These are phyloP conservation scores for Drosophila guanche DNA, from an alignment of 1,140 invertebrate species.

Conservation along the genomic window DNA sequence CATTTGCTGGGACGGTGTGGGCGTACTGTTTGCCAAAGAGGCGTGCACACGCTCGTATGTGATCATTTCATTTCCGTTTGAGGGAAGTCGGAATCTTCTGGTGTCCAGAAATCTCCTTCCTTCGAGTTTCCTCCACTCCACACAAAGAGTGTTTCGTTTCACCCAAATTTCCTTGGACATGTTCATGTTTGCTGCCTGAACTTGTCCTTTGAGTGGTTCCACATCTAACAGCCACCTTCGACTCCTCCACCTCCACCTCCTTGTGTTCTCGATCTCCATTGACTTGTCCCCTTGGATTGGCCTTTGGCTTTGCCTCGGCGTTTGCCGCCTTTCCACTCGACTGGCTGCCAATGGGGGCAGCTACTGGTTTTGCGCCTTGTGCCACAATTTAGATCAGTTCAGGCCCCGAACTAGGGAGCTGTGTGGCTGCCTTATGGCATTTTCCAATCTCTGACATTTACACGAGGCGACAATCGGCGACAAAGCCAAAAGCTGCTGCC, in stretches of 20 bases:
- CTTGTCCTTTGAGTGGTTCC: conserved; percentile 52
- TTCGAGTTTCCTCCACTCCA: no score
- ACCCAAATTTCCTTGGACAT: conserved; percentile 49
- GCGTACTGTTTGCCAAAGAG: conserved; percentile 56
- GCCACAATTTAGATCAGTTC: conserved; percentile 6
- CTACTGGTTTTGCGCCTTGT: conserved; percentile 65
- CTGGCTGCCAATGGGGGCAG: conserved; percentile 42
- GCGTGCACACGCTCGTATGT: conserved; percentile 39
- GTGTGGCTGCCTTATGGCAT: conserved; percentile 49
- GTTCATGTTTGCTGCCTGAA: conserved; percentile 52
- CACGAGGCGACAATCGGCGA: conserved; percentile 63
- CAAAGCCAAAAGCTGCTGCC: conserved; percentile 62
- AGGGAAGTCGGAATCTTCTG: background rate
- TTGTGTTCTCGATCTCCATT: conserved; percentile 37
- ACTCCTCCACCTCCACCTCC: background rate
- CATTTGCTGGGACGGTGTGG: conserved; percentile 47
- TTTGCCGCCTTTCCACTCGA: conserved; percentile 64
- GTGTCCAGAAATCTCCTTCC: background rate
- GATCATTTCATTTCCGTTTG: conserved; percentile 71
- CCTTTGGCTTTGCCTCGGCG: conserved; percentile 62
- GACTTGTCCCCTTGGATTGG: conserved; percentile 69
- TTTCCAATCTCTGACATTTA: conserved; percentile 72
- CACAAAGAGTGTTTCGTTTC: conserved; percentile 19
- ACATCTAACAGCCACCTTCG: conserved; percentile 1
- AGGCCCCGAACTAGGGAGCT: conserved; percentile 1